Conservation (phyloP, 1,140 invertebrate species). For the Bombus difficillimus region DNA sequence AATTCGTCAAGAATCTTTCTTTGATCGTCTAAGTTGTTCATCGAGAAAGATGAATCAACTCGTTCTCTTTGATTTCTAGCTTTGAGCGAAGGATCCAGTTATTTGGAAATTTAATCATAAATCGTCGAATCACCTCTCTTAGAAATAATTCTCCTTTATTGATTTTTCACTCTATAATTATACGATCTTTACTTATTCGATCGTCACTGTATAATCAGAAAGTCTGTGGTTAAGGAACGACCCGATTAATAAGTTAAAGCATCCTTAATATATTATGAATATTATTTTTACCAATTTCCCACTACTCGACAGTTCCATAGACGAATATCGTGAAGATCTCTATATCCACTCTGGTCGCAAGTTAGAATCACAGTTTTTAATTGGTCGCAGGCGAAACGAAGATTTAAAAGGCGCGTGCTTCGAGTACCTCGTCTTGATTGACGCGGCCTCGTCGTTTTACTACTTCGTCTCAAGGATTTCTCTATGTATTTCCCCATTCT, state of each 20-base stretch:
- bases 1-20: not conserved
- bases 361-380: constrained; percentile 6
- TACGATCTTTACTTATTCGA: not conserved
- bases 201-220: not conserved
- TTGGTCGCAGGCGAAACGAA: not conserved
- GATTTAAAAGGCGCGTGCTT: not conserved
- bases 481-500: not conserved
- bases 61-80: no score
- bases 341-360: not conserved
- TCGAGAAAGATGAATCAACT: not conserved
- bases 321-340: not conserved
- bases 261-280: not conserved
- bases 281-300: not conserved
- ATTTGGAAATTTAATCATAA: not conserved
- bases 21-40: not conserved
- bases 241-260: no score
- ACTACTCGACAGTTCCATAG: not conserved
- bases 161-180: not conserved
- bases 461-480: not conserved
- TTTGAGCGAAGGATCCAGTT: not conserved
- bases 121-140: no score
- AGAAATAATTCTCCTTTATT: no score
- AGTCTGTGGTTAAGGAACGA: no score
- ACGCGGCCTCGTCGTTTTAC: not conserved
- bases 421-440: not conserved